Conservation (phyloP, 2,888 invertebrate species). For the Melinaea menophilus region DNA sequence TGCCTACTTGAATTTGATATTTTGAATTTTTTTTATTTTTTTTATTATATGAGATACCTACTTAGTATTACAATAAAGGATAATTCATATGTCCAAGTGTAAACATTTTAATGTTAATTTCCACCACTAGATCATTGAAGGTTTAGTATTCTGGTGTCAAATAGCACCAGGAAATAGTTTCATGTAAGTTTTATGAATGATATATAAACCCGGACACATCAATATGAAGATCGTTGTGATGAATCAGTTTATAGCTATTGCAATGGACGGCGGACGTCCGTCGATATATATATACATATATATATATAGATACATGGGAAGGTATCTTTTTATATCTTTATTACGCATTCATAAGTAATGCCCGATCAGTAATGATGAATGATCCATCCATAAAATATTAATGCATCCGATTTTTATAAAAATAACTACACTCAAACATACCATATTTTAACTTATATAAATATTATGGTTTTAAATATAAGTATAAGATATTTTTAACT, state of each 20-base stretch:
- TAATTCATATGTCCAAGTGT: conserved; percentile 20
- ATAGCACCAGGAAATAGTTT: conserved; percentile 20
- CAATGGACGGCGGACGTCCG: conserved; percentile 36
- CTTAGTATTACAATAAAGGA: conserved; percentile 8
- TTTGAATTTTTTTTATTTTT: too few species aligned
- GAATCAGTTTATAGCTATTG: conserved; percentile 39
- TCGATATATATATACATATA: conserved; percentile 30
- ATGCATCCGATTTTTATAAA: too few species aligned
- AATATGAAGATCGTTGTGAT: conserved; percentile 32
- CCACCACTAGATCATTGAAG: conserved; percentile 20
- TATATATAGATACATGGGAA: conserved; percentile 14
- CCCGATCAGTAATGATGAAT: not conserved
- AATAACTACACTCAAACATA: too few species aligned
- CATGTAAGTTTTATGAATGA: conserved; percentile 26
- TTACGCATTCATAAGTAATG: not conserved
- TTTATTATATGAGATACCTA: too few species aligned
- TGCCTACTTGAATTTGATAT: too few species aligned
- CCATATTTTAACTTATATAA: too few species aligned
- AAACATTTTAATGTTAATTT: conserved; percentile 23
- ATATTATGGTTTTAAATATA: too few species aligned
- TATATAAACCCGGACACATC: conserved; percentile 30
- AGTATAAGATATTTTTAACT: too few species aligned
- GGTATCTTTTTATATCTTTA: conserved; percentile 8
- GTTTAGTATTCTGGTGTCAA: conserved; percentile 19
- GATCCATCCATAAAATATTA: too few species aligned